Conservation (phyloP, 2,888 invertebrate genomes). For the Temnothorax unifasciatus region DNA sequence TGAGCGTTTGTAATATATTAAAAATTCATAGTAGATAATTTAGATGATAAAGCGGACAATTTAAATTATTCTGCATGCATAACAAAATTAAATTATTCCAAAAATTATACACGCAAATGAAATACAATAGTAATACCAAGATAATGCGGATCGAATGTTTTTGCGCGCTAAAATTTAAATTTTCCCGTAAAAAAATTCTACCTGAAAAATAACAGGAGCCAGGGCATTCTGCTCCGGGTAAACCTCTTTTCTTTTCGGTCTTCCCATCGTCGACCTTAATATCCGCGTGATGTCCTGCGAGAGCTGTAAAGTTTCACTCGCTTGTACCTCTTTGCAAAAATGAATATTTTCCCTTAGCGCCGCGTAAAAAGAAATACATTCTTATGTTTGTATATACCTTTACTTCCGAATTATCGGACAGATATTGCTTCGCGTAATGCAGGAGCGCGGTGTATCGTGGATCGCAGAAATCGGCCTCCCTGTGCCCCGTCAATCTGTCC, state of each 20-base stretch:
- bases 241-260: slow-evolving; percentile 67
- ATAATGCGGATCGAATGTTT: neutral
- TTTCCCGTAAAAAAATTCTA: slow-evolving; percentile 42
- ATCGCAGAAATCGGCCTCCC: slow-evolving; percentile 73
- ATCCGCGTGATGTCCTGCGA: slow-evolving; percentile 77
- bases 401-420: slow-evolving; percentile 76
- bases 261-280: slow-evolving; percentile 67
- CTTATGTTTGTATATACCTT: slow-evolving; percentile 72
- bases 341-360: neutral
- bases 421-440: slow-evolving; percentile 75
- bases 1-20: neutral
- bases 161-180: neutral
- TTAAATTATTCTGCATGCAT: neutral
- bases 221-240: slow-evolving; percentile 79
- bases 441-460: slow-evolving; percentile 76
- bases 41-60: neutral
- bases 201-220: slow-evolving; percentile 80
- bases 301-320: slow-evolving; percentile 65
- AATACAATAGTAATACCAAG: neutral
- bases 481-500: slow-evolving; percentile 76
- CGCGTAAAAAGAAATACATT: neutral
- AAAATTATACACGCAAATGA: neutral
- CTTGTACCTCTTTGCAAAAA: neutral
- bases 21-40: neutral
- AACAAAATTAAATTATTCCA: neutral